A percentile compares a stretch with the other conserved stretches of the same genome.
Conservation (phyloP, 2,797 vertebrate genomes). For the Premnoplex brunnescens region DNA sequence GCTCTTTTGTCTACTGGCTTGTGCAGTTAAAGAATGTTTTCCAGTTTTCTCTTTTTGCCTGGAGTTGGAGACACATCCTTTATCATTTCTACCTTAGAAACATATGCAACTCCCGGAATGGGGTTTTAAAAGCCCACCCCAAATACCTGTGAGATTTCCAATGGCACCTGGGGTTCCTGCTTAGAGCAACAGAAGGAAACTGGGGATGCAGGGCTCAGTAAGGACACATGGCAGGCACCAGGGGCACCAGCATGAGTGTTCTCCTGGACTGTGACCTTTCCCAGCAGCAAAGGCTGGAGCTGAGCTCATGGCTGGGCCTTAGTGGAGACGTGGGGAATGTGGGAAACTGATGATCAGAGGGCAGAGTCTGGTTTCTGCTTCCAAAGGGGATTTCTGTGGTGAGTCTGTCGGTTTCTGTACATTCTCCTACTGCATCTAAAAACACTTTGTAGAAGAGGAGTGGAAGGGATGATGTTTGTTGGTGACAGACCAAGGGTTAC, state of each 20-base stretch:
- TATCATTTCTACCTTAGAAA: not conserved
- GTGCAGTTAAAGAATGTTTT: not conserved
- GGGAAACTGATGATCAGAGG: not conserved
- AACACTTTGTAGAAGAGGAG: accelerated
- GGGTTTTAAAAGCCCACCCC: not conserved
- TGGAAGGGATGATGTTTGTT: too few relatives aligned
- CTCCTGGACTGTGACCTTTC: accelerated
- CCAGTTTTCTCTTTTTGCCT: not conserved
- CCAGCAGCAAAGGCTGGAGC: not conserved
- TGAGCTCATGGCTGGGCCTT: not conserved
- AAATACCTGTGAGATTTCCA: too few relatives aligned
- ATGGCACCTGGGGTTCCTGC: accelerated
- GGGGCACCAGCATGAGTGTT: accelerated
- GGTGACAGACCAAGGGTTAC: accelerated
- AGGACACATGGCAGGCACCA: accelerated
- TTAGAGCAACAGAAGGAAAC: not conserved
- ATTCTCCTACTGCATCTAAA: accelerated
- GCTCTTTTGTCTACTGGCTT: not conserved
- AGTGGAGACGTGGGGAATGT: accelerated
- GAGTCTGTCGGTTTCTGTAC: too few relatives aligned
- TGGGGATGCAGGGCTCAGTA: accelerated
- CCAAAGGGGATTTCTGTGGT: too few relatives aligned
- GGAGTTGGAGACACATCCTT: accelerated
- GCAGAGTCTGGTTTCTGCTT: accelerated
- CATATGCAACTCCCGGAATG: not conserved